Evolutionary conservation across 1,140 invertebrate species (phyloP), one percentile per base, ranked within the genome.

Genomic region (Tigriopus japonicus): DNA sequence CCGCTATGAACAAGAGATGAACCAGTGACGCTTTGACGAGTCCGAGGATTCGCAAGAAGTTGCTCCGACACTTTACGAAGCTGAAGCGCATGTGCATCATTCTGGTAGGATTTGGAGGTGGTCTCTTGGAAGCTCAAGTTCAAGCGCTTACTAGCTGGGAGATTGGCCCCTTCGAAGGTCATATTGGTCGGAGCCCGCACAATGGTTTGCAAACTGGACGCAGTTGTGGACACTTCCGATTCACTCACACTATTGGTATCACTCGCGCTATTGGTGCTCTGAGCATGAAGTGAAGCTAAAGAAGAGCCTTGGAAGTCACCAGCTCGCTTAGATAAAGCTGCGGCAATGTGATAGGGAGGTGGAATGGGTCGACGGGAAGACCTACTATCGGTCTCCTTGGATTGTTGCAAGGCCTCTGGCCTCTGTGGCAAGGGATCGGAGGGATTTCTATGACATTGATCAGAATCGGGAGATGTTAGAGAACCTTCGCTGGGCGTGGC

Each of bases 321-420:
- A 52, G 79, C 79, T 63, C 81, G 79, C 70, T 80, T 81, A 1
- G 80, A 82, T 66, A 80, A 80, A 5, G 75, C 78, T 5, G 80
- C 79, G 10, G 81, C 81, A 63, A 82, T 80, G 63, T 82, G 79
- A 72, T 82, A 82, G 1, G 81, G 80, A 1, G 81, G 81, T 9
- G 81, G 80, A 17, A 71, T 69, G 5, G 68, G 69, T 13, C 70
- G 63, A 12, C 45, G 55, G 10, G 56, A 41, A 41, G 63, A 55
- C 7, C 41, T 21, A n/a, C 54, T 21, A 28, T 64, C 62, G 15
- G 62, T 14, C 42, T 53, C 51, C 17, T 56, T 56, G 10, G 19
- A 42, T 42, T 56, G 19, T 45, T 53, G 14, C 45, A 21, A 15
- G 52, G 17, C 28, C 59, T 55, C 55, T 6, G 54, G 49, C 51